Evolutionary conservation across 1,140 invertebrate genomes (phyloP).

Genomic region (Varroa destructor): DNA sequence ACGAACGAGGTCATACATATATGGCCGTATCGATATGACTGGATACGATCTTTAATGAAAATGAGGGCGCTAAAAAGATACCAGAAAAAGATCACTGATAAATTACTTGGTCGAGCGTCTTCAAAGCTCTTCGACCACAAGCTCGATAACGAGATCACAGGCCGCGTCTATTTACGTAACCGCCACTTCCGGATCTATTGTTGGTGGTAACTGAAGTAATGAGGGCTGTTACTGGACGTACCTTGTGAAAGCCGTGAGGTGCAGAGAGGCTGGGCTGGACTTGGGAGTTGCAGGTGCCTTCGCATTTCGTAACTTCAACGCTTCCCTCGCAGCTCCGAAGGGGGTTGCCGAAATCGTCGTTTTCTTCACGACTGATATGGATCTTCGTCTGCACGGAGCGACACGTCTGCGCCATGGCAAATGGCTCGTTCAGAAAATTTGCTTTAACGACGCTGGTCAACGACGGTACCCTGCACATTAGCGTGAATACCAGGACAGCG

Average conservation of each 20-base stretch:
- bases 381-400: conserved; percentile 53
- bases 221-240: conserved; percentile 39
- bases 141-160: too few relatives aligned
- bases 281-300: conserved; percentile 74
- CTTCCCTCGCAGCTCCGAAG: conserved; percentile 71
- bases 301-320: conserved; percentile 56
- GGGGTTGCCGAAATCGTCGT: conserved; percentile 61
- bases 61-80: too few relatives aligned
- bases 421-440: conserved; percentile 20
- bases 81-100: background rate
- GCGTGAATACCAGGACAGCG: too few relatives aligned
- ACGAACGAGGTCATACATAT: too few relatives aligned
- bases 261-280: conserved; percentile 74
- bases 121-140: too few relatives aligned
- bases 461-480: too few relatives aligned
- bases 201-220: too few relatives aligned
- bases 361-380: conserved; percentile 72
- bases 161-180: too few relatives aligned
- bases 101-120: conserved; percentile 1
- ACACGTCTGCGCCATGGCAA: conserved; percentile 20
- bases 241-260: conserved; percentile 74
- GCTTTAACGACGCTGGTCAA: background rate
- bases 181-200: too few relatives aligned
- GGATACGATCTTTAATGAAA: too few relatives aligned
- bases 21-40: too few relatives aligned